These are phyloP conservation scores for Meiosimyza platycephala DNA, from an alignment of 2,888 invertebrate species.

Conservation along the genomic window DNA sequence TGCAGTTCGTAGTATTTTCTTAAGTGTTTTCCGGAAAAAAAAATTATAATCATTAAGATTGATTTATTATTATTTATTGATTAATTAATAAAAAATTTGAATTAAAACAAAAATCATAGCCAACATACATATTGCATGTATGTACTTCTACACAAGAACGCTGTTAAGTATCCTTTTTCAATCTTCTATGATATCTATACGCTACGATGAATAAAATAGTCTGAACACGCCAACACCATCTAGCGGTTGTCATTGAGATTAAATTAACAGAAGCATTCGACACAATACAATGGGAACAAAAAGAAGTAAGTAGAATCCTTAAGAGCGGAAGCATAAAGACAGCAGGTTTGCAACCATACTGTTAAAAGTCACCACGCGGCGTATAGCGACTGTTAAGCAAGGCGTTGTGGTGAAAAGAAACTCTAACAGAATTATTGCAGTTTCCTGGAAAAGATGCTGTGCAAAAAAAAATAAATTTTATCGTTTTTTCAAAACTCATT, in stretches of 20 bases:
- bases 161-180: too few relatives aligned
- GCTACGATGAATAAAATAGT: too few relatives aligned
- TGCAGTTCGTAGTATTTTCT: too few relatives aligned
- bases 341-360: conserved; percentile 50
- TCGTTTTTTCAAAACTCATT: too few relatives aligned
- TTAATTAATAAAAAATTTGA: too few relatives aligned
- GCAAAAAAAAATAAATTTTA: not conserved
- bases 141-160: too few relatives aligned
- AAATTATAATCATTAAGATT: too few relatives aligned
- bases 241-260: conserved; percentile 61
- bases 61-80: too few relatives aligned
- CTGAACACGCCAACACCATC: conserved; percentile 57
- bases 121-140: too few relatives aligned
- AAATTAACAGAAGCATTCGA: conserved; percentile 56
- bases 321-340: conserved; percentile 22
- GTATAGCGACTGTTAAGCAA: conserved; percentile 10
- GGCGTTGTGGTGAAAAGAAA: conserved; percentile 20
- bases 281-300: conserved; percentile 28
- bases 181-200: too few relatives aligned
- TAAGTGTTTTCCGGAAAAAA: too few relatives aligned
- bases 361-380: conserved; percentile 46
- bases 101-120: too few relatives aligned
- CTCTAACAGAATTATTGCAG: conserved; percentile 37
- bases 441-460: not conserved
- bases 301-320: conserved; percentile 1